A percentile compares a stretch with the other conserved stretches of the same genome.
phyloP scores from a whole-genome alignment of 1,140 invertebrate genomes.

The Cotesia glomerata region DNA sequence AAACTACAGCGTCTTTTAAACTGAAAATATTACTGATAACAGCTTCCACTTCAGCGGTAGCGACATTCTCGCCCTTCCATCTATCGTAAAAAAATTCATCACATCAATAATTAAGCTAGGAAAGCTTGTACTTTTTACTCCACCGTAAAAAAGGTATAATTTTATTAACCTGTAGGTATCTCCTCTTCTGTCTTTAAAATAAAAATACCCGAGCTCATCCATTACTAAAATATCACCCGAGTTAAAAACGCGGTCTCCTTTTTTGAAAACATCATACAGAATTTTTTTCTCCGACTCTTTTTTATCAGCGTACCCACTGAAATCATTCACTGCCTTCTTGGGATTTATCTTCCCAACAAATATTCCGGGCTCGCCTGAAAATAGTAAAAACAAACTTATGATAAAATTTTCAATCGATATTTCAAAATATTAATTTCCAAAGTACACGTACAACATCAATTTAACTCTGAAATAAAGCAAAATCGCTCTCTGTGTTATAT shows the following conservation, averaged over 20 bases:
- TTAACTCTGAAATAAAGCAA: background rate
- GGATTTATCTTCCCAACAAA: constrained; percentile 81
- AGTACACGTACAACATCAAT: background rate
- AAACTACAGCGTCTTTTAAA: constrained; percentile 77
- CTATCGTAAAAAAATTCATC: constrained; percentile 58
- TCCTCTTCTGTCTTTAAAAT: constrained; percentile 94
- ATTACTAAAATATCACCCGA: constrained; percentile 91
- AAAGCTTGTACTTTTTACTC: background rate
- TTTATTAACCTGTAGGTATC: constrained; percentile 84
- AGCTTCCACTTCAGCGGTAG: constrained; percentile 95
- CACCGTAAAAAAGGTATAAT: constrained; percentile 11
- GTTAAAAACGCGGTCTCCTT: constrained; percentile 91
- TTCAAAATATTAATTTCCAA: too few species aligned
- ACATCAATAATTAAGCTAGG: background rate
- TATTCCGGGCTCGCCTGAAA: constrained; percentile 72
- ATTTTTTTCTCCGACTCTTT: constrained; percentile 93
- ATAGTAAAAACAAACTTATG: background rate
- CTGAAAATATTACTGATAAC: constrained; percentile 83
- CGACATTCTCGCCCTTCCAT: constrained; percentile 95
- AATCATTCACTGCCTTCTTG: constrained; percentile 71
- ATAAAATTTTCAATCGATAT: too few species aligned
- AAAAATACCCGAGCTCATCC: constrained; percentile 92
- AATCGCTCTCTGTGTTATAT: background rate
- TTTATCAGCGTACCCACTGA: constrained; percentile 86
- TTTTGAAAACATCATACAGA: constrained; percentile 79